A percentile compares a stretch with the other conserved stretches of the same genome.
These are phyloP conservation scores for Drosophila murphyi DNA, from an alignment of 1,140 invertebrate species.

Conservation along the genomic window DNA sequence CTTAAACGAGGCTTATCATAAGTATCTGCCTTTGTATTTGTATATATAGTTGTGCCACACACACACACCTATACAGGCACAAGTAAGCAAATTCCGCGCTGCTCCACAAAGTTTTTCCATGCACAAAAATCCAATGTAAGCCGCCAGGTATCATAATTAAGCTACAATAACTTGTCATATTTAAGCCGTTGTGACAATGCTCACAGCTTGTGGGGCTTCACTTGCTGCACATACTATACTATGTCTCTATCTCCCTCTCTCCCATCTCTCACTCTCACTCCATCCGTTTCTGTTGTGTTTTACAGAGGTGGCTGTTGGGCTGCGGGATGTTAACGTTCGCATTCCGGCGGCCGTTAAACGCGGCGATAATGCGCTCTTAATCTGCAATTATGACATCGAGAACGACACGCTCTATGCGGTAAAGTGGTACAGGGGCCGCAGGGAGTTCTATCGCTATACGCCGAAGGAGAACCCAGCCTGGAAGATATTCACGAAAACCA, in stretches of 20 bases:
- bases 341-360: conserved; percentile 89
- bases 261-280: not conserved
- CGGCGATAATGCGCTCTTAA: conserved; percentile 89
- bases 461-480: conserved; percentile 88
- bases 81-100: conserved; percentile 6
- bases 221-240: conserved; percentile 8
- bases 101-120: conserved; percentile 1
- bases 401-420: conserved; percentile 91
- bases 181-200: conserved; percentile 61
- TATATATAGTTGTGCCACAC: not conserved
- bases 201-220: conserved; percentile 17
- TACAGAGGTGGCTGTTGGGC: conserved; percentile 69
- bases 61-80: not conserved
- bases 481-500: conserved; percentile 88
- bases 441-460: conserved; percentile 89
- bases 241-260: not conserved
- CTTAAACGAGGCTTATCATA: conserved; percentile 20
- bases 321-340: conserved; percentile 87
- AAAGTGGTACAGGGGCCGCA: conserved; percentile 91
- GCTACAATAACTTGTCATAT: conserved; percentile 79
- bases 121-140: conserved; percentile 63
- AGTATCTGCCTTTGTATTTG: not conserved
- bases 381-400: conserved; percentile 92
- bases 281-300: conserved; percentile 14
- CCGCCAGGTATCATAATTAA: conserved; percentile 75